A percentile compares a stretch with the other conserved stretches of the same genome.
phyloP scores from a whole-genome alignment of 1,140 invertebrate species.

The Melitaea cinxia region DNA sequence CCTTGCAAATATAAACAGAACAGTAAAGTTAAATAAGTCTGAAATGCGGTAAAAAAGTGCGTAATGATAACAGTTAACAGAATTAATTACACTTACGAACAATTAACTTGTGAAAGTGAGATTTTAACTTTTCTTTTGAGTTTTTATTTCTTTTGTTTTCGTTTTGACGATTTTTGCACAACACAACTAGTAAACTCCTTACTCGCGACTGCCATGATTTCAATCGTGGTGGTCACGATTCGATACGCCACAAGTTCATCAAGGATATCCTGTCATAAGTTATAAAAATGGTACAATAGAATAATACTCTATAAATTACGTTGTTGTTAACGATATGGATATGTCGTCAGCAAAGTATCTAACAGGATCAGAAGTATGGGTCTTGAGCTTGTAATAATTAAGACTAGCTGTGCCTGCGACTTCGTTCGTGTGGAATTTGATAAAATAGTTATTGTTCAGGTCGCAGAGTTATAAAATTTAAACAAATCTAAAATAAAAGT shows the following conservation, averaged over 20 bases:
- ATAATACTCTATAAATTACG: too few species aligned
- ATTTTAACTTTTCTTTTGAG: not conserved
- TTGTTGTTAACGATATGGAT: too few species aligned
- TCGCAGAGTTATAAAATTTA: too few species aligned
- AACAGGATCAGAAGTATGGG: too few species aligned
- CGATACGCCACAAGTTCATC: constrained; percentile 55
- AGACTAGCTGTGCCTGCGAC: too few species aligned
- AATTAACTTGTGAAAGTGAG: not conserved
- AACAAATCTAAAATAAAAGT: too few species aligned
- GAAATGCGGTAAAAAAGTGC: not conserved
- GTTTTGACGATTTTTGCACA: constrained; percentile 41
- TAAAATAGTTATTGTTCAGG: too few species aligned
- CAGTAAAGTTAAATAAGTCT: not conserved
- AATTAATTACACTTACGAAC: not conserved
- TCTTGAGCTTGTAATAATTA: too few species aligned
- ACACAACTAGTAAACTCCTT: constrained; percentile 48
- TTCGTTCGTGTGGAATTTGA: too few species aligned
- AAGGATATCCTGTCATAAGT: constrained; percentile 56
- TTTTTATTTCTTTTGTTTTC: constrained; percentile 19
- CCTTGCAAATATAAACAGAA: not conserved
- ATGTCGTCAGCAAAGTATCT: too few species aligned
- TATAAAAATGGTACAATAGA: not conserved
- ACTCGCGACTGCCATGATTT: constrained; percentile 46
- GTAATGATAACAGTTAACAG: not conserved
- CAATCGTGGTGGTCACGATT: constrained; percentile 45